A percentile compares a stretch with the other conserved stretches of the same genome.
Conservation (phyloP, 2,113 vertebrate genomes). For the Channa argus region DNA sequence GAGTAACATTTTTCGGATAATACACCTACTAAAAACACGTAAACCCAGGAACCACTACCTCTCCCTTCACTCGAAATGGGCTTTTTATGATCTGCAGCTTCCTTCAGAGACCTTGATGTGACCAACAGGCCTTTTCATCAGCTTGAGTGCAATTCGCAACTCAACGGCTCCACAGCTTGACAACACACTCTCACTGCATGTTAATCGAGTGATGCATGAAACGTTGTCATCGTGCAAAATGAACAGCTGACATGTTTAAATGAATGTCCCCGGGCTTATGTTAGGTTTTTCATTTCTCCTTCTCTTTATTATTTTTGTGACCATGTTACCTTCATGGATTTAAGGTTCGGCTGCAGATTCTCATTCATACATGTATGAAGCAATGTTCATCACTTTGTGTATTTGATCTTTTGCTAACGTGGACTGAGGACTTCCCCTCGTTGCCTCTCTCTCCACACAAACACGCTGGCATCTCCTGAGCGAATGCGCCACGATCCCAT, state of each 20-base stretch:
- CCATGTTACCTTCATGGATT: no score
- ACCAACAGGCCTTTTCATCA: background rate
- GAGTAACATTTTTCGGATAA: no score
- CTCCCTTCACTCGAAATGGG: no score
- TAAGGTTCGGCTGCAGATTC: background rate
- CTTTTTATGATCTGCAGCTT: no score
- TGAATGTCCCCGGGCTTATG: no score
- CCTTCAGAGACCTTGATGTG: background rate
- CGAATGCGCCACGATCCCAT: slow-evolving; percentile 28
- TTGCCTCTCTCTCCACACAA: background rate
- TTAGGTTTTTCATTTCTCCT: background rate
- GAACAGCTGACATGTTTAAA: no score
- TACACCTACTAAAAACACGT: no score
- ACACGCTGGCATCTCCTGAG: slow-evolving; percentile 25
- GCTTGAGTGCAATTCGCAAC: slow-evolving; percentile 4
- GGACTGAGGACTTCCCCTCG: slow-evolving; percentile 25
- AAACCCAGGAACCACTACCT: no score
- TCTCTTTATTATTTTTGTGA: background rate
- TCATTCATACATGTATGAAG: slow-evolving; percentile 3
- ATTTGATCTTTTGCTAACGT: slow-evolving; percentile 7
- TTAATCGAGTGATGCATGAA: background rate
- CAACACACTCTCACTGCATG: slow-evolving; percentile 22
- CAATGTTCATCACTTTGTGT: slow-evolving; percentile 8
- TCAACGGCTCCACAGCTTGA: slow-evolving; percentile 53
- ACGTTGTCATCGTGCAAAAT: background rate